A percentile compares a stretch with the other conserved stretches of the same genome.
Evolutionary conservation across 2,888 invertebrate genomes (phyloP).

Genomic region (Pyrrhosoma nymphula): DNA sequence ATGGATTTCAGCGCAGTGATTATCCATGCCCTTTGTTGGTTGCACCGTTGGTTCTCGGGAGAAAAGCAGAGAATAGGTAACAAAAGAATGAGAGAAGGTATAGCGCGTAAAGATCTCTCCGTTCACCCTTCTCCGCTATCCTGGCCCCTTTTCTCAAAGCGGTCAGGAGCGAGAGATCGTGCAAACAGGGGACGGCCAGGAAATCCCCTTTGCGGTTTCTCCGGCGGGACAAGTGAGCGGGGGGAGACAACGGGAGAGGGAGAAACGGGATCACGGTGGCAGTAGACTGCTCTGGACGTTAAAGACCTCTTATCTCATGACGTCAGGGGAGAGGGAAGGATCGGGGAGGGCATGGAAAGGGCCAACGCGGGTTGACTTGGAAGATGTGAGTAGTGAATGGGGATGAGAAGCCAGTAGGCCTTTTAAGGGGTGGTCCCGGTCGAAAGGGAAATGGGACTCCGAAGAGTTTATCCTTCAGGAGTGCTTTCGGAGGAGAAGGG

Average conservation of each 20-base stretch:
- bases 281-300: constrained; percentile 50
- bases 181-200: constrained; percentile 37
- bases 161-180: neutral
- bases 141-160: neutral
- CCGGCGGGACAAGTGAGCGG: neutral
- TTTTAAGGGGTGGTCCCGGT: neutral
- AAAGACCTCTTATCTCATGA: constrained; percentile 57
- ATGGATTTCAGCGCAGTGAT: neutral
- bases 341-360: constrained; percentile 6
- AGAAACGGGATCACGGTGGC: constrained; percentile 10
- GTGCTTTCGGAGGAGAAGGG: neutral
- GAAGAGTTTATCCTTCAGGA: neutral
- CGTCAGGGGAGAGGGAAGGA: constrained; percentile 24
- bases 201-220: constrained; percentile 50
- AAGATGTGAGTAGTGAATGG: too few relatives aligned
- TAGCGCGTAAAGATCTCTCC: neutral
- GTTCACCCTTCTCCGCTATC: neutral
- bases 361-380: neutral
- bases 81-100: neutral
- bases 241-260: neutral
- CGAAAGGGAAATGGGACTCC: constrained; percentile 24
- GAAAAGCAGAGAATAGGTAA: neutral
- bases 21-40: neutral
- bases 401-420: neutral
- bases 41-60: neutral